These are phyloP conservation scores for Calcarius ornatus DNA, from an alignment of 2,113 vertebrate genomes.

Conservation along the genomic window DNA sequence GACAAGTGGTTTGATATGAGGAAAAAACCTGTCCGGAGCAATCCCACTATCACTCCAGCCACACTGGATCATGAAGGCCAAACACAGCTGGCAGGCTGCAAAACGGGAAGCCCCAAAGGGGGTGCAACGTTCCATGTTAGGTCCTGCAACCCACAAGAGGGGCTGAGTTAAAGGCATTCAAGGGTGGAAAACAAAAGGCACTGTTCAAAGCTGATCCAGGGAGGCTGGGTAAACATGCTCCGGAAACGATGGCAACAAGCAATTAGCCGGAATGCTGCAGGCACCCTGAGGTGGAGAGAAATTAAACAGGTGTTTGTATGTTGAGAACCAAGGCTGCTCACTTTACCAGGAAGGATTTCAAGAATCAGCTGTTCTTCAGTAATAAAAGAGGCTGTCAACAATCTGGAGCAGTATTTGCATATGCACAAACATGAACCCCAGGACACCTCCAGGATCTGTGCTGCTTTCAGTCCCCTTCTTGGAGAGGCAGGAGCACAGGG, in stretches of 20 bases:
- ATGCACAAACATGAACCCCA: background rate
- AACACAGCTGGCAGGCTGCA: background rate
- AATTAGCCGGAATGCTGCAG: constrained; percentile 13
- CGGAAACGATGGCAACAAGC: constrained; percentile 26
- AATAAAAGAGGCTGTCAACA: constrained; percentile 17
- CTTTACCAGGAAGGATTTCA: constrained; percentile 28
- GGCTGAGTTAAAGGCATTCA: background rate
- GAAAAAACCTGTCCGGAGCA: background rate
- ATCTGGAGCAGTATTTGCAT: background rate
- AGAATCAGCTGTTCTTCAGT: constrained; percentile 30
- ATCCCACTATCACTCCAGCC: background rate
- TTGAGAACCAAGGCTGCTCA: background rate
- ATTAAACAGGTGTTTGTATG: constrained; percentile 37
- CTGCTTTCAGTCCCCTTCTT: background rate
- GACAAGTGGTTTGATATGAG: background rate
- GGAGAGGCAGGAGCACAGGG: background rate
- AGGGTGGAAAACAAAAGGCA: constrained; percentile 27
- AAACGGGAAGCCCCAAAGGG: background rate
- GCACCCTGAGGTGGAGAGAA: constrained; percentile 45
- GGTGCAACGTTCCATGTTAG: background rate
- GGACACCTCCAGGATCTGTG: background rate
- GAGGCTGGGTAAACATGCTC: constrained; percentile 4
- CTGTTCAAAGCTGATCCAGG: constrained; percentile 7
- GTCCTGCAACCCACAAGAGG: background rate
- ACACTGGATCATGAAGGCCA: background rate